These are phyloP conservation scores for Eclectus roratus DNA, from an alignment of 2,113 vertebrate genomes.

Conservation along the genomic window DNA sequence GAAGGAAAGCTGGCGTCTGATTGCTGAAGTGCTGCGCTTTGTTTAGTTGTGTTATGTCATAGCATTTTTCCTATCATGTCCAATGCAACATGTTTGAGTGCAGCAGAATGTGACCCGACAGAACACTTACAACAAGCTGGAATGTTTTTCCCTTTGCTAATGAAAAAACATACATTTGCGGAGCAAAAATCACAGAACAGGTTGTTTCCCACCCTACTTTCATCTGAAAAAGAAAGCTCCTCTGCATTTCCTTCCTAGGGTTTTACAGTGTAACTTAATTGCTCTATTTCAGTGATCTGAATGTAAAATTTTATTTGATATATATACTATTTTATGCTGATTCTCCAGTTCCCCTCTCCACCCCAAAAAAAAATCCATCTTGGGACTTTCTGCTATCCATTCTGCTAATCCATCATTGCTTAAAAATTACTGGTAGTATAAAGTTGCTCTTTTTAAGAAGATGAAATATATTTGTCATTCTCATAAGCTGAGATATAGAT, in stretches of 20 bases:
- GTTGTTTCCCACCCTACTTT: not conserved
- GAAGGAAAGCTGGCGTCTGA: not conserved
- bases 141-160: not conserved
- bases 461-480: not conserved
- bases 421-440: not conserved
- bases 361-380: not conserved
- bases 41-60: not conserved
- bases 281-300: not conserved
- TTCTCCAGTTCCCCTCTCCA: not conserved
- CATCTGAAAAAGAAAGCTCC: not conserved
- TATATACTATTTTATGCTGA: not conserved
- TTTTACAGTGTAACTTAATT: not conserved
- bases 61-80: not conserved
- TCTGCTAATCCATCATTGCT: not conserved
- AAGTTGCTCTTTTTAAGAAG: not conserved
- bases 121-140: not conserved
- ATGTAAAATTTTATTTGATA: not conserved
- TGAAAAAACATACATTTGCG: not conserved
- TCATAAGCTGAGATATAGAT: not conserved
- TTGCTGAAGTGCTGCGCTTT: fast-evolving
- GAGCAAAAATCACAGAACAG: not conserved
- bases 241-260: not conserved
- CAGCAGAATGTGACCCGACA: not conserved
- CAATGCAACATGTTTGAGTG: fast-evolving
- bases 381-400: not conserved